Evolutionary conservation across 2,113 vertebrate species (phyloP), one percentile per base, ranked within the genome.

Genomic region (Petroica traversi): DNA sequence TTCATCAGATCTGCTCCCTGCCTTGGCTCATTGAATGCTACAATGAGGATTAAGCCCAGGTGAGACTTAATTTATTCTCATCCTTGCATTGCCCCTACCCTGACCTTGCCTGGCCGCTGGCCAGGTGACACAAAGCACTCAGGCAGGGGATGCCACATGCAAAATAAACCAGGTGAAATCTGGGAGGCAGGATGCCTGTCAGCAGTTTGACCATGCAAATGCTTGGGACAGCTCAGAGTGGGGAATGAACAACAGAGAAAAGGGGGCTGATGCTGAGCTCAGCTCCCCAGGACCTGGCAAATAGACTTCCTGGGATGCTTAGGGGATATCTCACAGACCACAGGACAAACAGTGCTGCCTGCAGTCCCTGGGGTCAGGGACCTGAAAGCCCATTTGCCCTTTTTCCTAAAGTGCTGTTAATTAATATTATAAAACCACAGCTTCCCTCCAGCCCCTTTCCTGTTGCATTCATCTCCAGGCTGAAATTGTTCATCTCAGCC

Each of bases 401-500:
- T 69, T 83, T 59, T 33, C 61, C 61, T 36, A 29, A 63, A 89
- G 51, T 1, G 1, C 43, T 59, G 52, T 0, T 2, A 52, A 19
- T 74, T 40, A 64, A 14, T 5, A 26, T 58, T 19, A 67, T 16
- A 49, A 77, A 62, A 9, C 36, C 14, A 22, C 8, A 31, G 11
- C 12, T 43, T 69, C 40, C 54, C 51, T 69, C 40, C 34, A 38
- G 3, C 5, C 18, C 19, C 13, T 59, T 69, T 40, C 40, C 55
- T 75, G 31, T 45, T 79, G 18, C 2, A 0, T 82, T 51, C 54
- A 38, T 74, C 64, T n/a, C 4, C 0, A 0, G 74, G 36, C 63
- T 77, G 59, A 82, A 68, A 18, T 34, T 40, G 5, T 78, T 82
- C 26, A 25, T 38, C n/a, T 78, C 38, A 43, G 54, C 48, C 49